Base-by-base conservation (phyloP, 2,888 invertebrate genomes). In the Vanessa cardui region DNA sequence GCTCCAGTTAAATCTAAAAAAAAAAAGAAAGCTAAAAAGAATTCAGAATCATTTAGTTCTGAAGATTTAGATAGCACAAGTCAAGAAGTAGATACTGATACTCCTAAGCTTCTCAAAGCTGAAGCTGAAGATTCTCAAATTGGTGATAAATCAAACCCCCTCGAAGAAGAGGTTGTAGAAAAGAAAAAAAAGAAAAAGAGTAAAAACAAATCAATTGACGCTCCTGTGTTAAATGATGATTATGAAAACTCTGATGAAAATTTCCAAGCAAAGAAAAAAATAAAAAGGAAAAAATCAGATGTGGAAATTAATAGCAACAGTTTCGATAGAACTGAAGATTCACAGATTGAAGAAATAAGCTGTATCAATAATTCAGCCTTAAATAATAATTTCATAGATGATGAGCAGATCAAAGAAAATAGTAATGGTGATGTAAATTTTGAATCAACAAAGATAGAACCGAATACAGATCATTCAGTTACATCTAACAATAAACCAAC, bases 1-100 rank as follows among this genome's bases (percentile, higher is more conserved):
- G 66, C 73, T 21, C 47, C 64, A 44, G 72, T 64, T 60, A 79
- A 71, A 56, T 45, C 60, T 9, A 74, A 80, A 70, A 77, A 78
- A 68, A 75, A 75, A 64, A 76, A 77, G 66, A 74, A 73, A 68
- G 65, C 61, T 44, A 71, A 71, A 71, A 64, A 59, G 45, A 45
- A 71, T 56, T 8, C 16, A 44, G 49, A 71, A 66, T 61, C 60
- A 66, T 66, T 26, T 39, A 45, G 72, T 50, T 58, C 63, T 50
- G 52, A 72, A 68, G 73, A 72, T 56, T 54, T 71, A 67, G 71
- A 61, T 12, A 18, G 47, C 20, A n/a, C 20, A n/a, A 21, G 20
- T 16, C 45, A 54, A 1, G 64, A 58, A 61, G 26, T 47, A 50
- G 26, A 60, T 50, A 12, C 21, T n/a, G 58, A 54, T 62, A 62